These are phyloP conservation scores for Threskiornis aethiopicus DNA, from an alignment of 2,797 vertebrate genomes.

Conservation along the genomic window DNA sequence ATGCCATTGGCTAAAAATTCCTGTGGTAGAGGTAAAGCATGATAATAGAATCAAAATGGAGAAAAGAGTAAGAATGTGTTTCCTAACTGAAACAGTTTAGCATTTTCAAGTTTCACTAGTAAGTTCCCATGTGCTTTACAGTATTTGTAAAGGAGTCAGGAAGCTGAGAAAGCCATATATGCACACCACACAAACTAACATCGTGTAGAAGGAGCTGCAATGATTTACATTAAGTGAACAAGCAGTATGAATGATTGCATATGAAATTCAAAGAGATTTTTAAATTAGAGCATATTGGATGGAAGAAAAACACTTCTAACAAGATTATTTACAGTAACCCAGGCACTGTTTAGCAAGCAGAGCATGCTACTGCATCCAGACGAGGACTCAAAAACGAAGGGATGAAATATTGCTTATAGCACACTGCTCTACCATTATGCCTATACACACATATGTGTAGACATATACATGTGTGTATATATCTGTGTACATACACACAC, in stretches of 20 bases:
- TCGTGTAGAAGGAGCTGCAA: background rate
- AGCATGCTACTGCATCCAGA: background rate
- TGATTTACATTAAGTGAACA: background rate
- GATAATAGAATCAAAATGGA: background rate
- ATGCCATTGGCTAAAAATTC: background rate
- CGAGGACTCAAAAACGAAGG: background rate
- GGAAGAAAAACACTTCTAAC: background rate
- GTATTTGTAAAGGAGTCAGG: background rate
- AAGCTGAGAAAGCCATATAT: background rate
- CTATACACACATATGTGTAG: background rate
- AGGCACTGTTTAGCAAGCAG: background rate
- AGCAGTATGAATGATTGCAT: background rate
- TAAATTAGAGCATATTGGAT: background rate
- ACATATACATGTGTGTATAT: accelerated
- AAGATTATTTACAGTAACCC: background rate
- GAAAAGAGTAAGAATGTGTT: background rate
- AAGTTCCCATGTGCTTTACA: background rate
- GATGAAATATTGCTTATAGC: background rate
- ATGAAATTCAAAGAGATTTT: background rate
- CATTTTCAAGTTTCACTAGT: background rate
- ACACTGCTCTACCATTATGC: background rate
- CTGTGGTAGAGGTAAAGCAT: background rate
- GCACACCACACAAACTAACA: background rate
- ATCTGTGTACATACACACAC: accelerated
- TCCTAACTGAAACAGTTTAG: background rate